A percentile compares a stretch with the other conserved stretches of the same genome.
Conservation (phyloP, 2,888 invertebrate genomes). For the Zeuzera pyrina region DNA sequence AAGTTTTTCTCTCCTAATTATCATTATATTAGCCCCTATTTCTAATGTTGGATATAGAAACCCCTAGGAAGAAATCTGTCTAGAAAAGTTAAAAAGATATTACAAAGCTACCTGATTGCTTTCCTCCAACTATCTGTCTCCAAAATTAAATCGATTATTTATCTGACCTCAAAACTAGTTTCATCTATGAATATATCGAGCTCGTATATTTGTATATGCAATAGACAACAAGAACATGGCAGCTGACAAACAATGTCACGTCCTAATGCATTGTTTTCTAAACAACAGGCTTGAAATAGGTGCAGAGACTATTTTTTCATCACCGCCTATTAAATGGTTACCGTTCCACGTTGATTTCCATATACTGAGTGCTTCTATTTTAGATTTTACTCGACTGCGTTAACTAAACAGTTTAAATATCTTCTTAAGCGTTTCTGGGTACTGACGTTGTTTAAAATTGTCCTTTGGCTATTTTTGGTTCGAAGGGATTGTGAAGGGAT, state of each 20-base stretch:
- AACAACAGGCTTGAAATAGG: constrained; percentile 36
- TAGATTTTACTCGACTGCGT: no score
- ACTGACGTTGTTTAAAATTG: constrained; percentile 32
- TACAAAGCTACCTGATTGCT: no score
- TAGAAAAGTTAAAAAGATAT: no score
- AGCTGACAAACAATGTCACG: constrained; percentile 33
- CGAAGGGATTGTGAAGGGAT: constrained; percentile 35
- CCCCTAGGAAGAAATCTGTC: no score
- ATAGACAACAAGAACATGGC: constrained; percentile 5
- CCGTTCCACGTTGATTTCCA: constrained; percentile 18
- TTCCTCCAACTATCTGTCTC: no score
- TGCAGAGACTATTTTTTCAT: constrained; percentile 14
- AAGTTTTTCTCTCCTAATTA: no score
- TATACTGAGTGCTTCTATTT: constrained; percentile 53
- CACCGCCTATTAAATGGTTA: constrained; percentile 20
- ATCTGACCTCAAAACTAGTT: no score
- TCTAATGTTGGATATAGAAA: no score
- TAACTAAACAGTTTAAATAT: constrained; percentile 49
- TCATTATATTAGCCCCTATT: no score
- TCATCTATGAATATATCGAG: no score
- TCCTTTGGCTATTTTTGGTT: constrained; percentile 51
- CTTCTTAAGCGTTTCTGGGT: constrained; percentile 52
- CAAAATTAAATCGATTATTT: no score
- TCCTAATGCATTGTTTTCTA: constrained; percentile 58
- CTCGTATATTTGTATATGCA: no score